phyloP scores from a whole-genome alignment of 2,888 invertebrate genomes.

The Caenorhabditis sp. region DNA sequence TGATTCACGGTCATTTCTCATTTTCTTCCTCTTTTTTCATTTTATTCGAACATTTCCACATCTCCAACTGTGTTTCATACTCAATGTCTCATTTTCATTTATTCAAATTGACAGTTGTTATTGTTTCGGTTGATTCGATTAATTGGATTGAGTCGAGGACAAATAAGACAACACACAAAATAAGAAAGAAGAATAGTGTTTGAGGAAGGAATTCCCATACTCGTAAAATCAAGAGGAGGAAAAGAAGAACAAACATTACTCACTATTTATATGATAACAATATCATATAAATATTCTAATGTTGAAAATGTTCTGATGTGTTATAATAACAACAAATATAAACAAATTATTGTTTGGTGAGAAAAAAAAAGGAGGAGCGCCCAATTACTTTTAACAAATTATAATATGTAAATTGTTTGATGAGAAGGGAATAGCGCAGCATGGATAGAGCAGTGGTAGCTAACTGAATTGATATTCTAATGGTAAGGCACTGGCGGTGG shows the following conservation, averaged over 20 bases:
- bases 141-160: neutral
- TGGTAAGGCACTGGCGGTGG: too few relatives aligned
- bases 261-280: neutral
- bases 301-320: neutral
- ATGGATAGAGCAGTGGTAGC: too few relatives aligned
- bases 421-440: too few relatives aligned
- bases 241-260: neutral
- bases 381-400: neutral
- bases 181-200: slow-evolving; percentile 1
- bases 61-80: neutral
- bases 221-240: neutral
- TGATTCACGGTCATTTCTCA: neutral
- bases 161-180: neutral
- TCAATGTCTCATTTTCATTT: neutral
- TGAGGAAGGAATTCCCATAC: neutral
- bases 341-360: neutral
- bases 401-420: too few relatives aligned
- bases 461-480: too few relatives aligned
- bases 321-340: neutral
- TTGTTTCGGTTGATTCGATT: neutral
- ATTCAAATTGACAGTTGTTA: slow-evolving; percentile 4
- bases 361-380: neutral
- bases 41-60: too few relatives aligned
- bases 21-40: neutral
- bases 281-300: neutral